A percentile compares a stretch with the other conserved stretches of the same genome.
phyloP scores from a whole-genome alignment of 2,888 invertebrate genomes.

The Sesamia inferens region DNA sequence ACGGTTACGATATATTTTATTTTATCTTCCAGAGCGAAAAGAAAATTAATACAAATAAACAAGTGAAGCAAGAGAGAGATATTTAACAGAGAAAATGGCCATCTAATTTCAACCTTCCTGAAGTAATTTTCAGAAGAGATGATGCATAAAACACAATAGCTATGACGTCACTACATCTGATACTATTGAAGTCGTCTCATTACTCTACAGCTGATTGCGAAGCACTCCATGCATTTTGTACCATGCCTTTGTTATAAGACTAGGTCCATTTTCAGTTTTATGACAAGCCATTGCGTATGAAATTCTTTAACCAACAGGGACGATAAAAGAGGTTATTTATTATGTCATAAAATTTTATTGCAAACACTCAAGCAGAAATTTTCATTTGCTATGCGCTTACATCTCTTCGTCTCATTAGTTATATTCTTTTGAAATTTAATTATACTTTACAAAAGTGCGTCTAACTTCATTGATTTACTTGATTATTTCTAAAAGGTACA shows the following conservation, averaged over 20 bases:
- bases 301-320: conserved; percentile 53
- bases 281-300: conserved; percentile 54
- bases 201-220: conserved; percentile 77
- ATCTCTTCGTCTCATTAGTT: conserved; percentile 20
- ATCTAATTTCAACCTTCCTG: conserved; percentile 26
- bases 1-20: conserved; percentile 24
- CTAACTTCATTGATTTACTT: conserved; percentile 20
- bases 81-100: conserved; percentile 28
- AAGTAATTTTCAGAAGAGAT: conserved; percentile 39
- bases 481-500: conserved; percentile 13
- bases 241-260: conserved; percentile 72
- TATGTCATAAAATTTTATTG: conserved; percentile 59
- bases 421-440: conserved; percentile 22
- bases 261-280: conserved; percentile 70
- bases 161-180: conserved; percentile 66
- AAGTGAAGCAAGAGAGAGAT: conserved; percentile 12
- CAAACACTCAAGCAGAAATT: conserved; percentile 45
- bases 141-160: conserved; percentile 52
- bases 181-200: conserved; percentile 78
- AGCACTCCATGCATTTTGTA: conserved; percentile 79
- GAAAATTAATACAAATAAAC: conserved; percentile 23
- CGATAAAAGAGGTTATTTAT: conserved; percentile 56
- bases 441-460: conserved; percentile 9
- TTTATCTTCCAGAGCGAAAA: conserved; percentile 15
- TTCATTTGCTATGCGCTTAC: conserved; percentile 40